A percentile compares a stretch with the other conserved stretches of the same genome.
Evolutionary conservation across 2,888 invertebrate genomes (phyloP).

Genomic region (Lamproptera curius): DNA sequence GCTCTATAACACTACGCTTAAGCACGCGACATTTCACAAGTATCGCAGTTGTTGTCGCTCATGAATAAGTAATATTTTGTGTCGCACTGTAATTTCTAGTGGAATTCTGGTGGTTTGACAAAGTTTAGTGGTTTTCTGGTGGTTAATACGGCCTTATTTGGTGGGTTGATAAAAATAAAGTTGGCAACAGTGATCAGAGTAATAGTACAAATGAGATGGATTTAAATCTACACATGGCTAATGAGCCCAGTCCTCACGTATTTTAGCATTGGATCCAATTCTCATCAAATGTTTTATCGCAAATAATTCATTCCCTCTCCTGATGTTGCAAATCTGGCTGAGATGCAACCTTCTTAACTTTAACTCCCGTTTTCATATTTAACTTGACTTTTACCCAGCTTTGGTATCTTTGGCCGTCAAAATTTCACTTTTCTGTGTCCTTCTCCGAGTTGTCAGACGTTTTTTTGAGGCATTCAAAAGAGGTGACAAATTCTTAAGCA

Average conservation of each 20-base stretch:
- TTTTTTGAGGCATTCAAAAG: conserved; percentile 10
- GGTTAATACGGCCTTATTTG: no score
- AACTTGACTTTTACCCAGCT: neutral
- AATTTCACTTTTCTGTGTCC: neutral
- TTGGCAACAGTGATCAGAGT: neutral
- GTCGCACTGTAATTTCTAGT: no score
- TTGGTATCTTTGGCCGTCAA: neutral
- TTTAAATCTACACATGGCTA: conserved; percentile 7
- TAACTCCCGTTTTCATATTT: neutral
- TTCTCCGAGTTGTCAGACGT: conserved; percentile 2
- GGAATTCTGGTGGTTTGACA: no score
- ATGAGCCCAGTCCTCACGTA: conserved; percentile 21
- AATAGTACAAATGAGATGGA: conserved; percentile 1
- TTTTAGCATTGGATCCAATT: conserved; percentile 21
- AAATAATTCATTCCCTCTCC: conserved; percentile 1
- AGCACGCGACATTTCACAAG: no score
- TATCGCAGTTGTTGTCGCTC: no score
- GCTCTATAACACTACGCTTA: no score
- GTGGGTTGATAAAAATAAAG: no score
- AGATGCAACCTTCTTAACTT: neutral
- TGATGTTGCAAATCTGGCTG: neutral
- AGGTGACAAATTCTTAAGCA: conserved; percentile 9
- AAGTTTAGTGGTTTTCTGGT: no score
- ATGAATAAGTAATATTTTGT: no score
- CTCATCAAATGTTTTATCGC: conserved; percentile 11